Conservation (phyloP, 2,113 vertebrate species). For the Ciconia boyciana region DNA sequence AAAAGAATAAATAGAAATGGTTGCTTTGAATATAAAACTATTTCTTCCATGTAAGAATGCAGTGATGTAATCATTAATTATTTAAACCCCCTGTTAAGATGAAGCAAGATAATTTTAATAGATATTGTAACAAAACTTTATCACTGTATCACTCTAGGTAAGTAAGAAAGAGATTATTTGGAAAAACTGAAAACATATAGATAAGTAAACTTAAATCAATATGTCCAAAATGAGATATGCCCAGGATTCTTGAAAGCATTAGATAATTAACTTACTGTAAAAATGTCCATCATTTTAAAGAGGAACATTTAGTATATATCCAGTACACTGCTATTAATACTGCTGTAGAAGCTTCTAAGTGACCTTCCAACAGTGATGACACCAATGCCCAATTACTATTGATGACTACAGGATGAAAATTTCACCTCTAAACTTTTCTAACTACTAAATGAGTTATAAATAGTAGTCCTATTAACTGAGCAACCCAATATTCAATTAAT, state of each 20-base stretch:
- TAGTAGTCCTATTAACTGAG: conserved; percentile 34
- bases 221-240: neutral
- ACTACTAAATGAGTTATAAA: conserved; percentile 31
- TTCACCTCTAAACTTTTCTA: conserved; percentile 42
- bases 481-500: conserved; percentile 34
- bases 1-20: neutral
- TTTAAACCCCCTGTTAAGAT: neutral
- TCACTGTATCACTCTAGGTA: neutral
- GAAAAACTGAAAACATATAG: neutral
- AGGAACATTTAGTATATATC: neutral
- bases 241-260: neutral
- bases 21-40: neutral
- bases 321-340: neutral
- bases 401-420: conserved; percentile 5
- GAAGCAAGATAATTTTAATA: neutral
- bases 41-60: neutral
- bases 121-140: neutral
- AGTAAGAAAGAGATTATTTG: neutral
- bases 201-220: neutral
- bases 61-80: neutral
- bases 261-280: neutral
- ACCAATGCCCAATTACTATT: neutral
- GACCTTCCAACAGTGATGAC: neutral
- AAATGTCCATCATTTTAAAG: neutral
- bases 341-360: neutral